These are phyloP conservation scores for Chrysomela aeneicollis DNA, from an alignment of 2,888 invertebrate species.

Conservation along the genomic window DNA sequence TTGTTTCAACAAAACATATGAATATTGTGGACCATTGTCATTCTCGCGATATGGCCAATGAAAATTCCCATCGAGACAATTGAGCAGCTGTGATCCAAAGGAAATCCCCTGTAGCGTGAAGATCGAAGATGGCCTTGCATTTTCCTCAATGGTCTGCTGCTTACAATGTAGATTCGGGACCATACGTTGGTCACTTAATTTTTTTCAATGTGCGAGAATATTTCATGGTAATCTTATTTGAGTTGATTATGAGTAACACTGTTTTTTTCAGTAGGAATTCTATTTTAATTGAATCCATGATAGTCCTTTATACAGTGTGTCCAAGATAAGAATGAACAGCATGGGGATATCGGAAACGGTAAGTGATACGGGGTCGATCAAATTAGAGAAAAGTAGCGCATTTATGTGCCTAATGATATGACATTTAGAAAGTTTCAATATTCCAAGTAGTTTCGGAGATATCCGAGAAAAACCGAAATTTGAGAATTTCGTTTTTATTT, in stretches of 20 bases:
- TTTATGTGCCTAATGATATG: too few species aligned
- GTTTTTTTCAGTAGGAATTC: neutral
- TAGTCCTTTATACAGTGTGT: too few species aligned
- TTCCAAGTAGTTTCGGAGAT: too few species aligned
- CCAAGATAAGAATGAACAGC: too few species aligned
- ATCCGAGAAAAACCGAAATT: too few species aligned
- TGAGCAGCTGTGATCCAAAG: constrained; percentile 49
- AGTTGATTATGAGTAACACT: constrained; percentile 8
- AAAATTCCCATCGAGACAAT: constrained; percentile 42
- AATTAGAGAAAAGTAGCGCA: too few species aligned
- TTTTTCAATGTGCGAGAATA: constrained; percentile 32
- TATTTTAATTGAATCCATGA: too few species aligned
- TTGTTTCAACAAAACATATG: constrained; percentile 53
- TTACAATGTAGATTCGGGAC: constrained; percentile 50
- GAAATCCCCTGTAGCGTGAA: constrained; percentile 57
- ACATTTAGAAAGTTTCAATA: too few species aligned
- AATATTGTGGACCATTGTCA: constrained; percentile 44
- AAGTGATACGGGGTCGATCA: too few species aligned
- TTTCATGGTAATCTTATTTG: constrained; percentile 1
- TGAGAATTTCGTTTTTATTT: too few species aligned
- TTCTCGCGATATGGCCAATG: constrained; percentile 42
- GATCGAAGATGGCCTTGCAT: constrained; percentile 60
- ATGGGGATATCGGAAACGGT: too few species aligned
- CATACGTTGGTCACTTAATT: constrained; percentile 33
- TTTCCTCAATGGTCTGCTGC: constrained; percentile 54